phyloP scores from a whole-genome alignment of 2,888 invertebrate genomes.

The Cistogaster globosa region DNA sequence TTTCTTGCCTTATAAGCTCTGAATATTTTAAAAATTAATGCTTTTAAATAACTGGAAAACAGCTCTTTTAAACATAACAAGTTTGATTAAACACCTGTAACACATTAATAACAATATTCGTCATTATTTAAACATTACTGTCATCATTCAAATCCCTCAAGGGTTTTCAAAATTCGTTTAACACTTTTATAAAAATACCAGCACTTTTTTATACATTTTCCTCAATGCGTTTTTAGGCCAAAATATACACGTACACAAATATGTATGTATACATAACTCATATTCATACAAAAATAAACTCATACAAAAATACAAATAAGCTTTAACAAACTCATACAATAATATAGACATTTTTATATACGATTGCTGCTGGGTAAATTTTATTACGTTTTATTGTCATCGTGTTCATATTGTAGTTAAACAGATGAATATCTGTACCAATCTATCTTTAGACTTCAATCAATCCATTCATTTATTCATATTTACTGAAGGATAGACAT shows the following conservation, averaged over 20 bases:
- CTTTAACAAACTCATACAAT: slow-evolving; percentile 51
- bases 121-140: background rate
- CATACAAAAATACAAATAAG: slow-evolving; percentile 30
- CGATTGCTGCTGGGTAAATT: slow-evolving; percentile 53
- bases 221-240: slow-evolving; percentile 27
- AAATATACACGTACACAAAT: background rate
- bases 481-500: slow-evolving; percentile 20
- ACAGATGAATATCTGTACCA: slow-evolving; percentile 38
- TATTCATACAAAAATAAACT: slow-evolving; percentile 50
- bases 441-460: slow-evolving; percentile 22
- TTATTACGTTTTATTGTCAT: slow-evolving; percentile 62
- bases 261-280: slow-evolving; percentile 5
- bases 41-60: too few species aligned
- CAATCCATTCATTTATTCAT: slow-evolving; percentile 19
- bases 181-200: slow-evolving; percentile 21
- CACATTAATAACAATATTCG: background rate
- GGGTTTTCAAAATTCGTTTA: slow-evolving; percentile 46
- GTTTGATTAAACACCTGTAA: background rate
- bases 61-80: too few species aligned
- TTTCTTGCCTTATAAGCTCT: too few species aligned
- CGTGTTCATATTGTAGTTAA: slow-evolving; percentile 33
- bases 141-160: slow-evolving; percentile 1
- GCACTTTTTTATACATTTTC: background rate
- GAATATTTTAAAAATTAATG: too few species aligned
- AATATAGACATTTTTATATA: slow-evolving; percentile 59